phyloP scores from a whole-genome alignment of 2,113 vertebrate species.

The Callocephalon fimbriatum region DNA sequence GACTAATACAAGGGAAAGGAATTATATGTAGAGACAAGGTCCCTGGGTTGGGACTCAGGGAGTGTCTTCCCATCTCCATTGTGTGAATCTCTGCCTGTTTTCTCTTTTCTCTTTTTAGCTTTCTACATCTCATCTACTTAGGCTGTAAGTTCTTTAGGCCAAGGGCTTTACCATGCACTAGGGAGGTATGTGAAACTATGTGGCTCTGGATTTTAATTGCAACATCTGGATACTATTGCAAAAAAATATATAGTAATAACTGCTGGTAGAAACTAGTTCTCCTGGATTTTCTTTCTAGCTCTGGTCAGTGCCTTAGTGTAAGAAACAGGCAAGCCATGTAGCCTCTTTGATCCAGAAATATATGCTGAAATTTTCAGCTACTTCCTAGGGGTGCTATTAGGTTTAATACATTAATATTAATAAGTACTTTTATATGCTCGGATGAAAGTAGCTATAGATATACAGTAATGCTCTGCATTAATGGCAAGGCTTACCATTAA shows the following conservation, averaged over 20 bases:
- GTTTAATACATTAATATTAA: constrained; percentile 42
- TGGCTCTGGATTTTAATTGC: neutral
- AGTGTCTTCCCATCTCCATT: neutral
- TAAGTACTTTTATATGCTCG: constrained; percentile 4
- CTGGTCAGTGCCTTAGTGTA: neutral
- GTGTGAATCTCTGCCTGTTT: neutral
- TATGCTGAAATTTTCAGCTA: neutral
- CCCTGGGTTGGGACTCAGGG: neutral
- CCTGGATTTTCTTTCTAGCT: neutral
- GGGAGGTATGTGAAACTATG: neutral
- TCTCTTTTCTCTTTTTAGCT: neutral
- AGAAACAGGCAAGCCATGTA: neutral
- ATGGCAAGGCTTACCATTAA: neutral
- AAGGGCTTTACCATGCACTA: neutral
- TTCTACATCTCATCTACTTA: neutral
- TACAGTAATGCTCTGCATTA: neutral
- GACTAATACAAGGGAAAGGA: neutral
- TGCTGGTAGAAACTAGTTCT: neutral
- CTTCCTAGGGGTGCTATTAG: constrained; percentile 29
- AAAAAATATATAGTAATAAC: neutral
- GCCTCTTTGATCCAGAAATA: neutral
- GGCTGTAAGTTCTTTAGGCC: neutral
- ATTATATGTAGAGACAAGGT: constrained; percentile 9
- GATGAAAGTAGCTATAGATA: constrained; percentile 2
- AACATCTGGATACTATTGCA: neutral